phyloP scores from a whole-genome alignment of 1,140 invertebrate species.

The Drosophila bipectinata region DNA sequence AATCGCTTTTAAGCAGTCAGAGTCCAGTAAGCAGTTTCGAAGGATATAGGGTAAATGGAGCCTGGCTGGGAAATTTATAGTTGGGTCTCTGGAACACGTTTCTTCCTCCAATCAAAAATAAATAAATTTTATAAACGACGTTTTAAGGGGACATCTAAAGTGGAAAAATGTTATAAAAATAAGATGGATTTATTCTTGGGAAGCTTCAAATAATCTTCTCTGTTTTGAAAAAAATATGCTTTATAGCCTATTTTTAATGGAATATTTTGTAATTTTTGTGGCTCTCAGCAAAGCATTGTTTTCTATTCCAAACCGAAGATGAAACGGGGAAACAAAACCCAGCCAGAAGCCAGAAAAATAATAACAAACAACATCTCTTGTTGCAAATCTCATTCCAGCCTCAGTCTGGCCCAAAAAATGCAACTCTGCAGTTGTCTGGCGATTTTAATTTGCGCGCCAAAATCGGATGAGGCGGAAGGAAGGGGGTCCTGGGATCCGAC shows the following conservation, averaged over 20 bases:
- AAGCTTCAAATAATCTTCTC: background rate
- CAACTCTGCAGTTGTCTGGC: slow-evolving; percentile 74
- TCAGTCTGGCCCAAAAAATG: slow-evolving; percentile 50
- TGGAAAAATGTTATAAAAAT: too few relatives aligned
- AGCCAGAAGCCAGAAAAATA: slow-evolving; percentile 2
- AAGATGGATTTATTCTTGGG: background rate
- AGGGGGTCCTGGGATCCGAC: background rate
- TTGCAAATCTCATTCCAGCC: slow-evolving; percentile 37
- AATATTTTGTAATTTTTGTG: background rate
- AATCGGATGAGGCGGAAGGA: slow-evolving; percentile 47
- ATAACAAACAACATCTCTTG: slow-evolving; percentile 39
- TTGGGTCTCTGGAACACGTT: slow-evolving; percentile 57
- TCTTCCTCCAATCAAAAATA: slow-evolving; percentile 73
- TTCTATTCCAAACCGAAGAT: slow-evolving; percentile 65
- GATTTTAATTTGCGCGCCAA: slow-evolving; percentile 63
- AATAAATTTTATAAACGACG: slow-evolving; percentile 73
- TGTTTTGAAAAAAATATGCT: background rate
- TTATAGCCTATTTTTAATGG: background rate
- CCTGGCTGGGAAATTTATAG: slow-evolving; percentile 71
- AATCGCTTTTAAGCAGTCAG: slow-evolving; percentile 59
- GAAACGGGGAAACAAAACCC: too few relatives aligned
- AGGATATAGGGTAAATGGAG: slow-evolving; percentile 12
- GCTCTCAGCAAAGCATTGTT: slow-evolving; percentile 49
- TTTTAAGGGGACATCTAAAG: slow-evolving; percentile 7
- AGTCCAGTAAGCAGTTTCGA: slow-evolving; percentile 8